Evolutionary conservation across 2,888 invertebrate genomes (phyloP), one percentile per base, ranked within the genome.

Genomic region (Agelastica alni): DNA sequence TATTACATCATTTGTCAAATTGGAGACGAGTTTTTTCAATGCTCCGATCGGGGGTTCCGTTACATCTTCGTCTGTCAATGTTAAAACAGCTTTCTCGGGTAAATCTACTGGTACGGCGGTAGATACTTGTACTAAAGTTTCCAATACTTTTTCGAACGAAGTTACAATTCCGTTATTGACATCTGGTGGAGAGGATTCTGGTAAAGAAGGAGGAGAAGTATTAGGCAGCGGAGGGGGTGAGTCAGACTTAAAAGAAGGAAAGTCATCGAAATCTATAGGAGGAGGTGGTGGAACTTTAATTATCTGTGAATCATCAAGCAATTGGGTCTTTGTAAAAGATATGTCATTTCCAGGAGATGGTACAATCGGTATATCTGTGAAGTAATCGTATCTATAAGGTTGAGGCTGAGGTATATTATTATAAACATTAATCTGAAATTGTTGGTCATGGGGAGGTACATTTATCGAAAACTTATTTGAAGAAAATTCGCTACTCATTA

Each of bases 341-440:
- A 60, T 57, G 13, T 60, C 53, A 30, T 58, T 39, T 13, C 37
- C 6, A 20, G 46, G 51, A 16, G 43, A 22, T 10, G 56, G 53
- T 32, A 43, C 14, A 4, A 37, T 34, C 9, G 47, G 34, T 20
- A 22, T 18, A 30, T 20, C 26, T 7, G 47, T 37, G 44, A 47
- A 43, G 22, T 49, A 49, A 13, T 49, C 49, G 4, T 26, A 41
- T 49, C 36, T 31, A 16, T 47, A 58, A 9, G 45, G 16, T 26
- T 52, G 52, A 42, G 32, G 37, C 20, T 49, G 57, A 4, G 62
- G 56, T 10, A 54, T 39, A 12, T 61, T 67, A 31, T 67, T 69
- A 44, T 60, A 66, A 32, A 67, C 63, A 30, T 68, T 67, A 17
- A 68, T 69, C 37, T 67, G 65, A 39, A 61, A 57, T 46, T 63